Evolutionary conservation across 2,797 vertebrate species (phyloP).

Genomic region (Champsocephalus esox): DNA sequence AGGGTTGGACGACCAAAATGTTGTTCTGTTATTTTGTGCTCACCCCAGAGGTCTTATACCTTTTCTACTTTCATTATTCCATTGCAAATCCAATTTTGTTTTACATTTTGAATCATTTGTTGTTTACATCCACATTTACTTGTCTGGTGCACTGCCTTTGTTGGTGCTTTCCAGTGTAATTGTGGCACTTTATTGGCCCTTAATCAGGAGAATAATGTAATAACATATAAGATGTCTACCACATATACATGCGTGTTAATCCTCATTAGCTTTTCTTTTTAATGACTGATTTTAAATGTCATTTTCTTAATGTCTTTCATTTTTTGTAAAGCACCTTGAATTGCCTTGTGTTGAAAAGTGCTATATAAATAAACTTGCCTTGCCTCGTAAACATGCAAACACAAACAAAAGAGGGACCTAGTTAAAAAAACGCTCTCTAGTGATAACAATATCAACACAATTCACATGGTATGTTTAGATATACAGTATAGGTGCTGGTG

Average conservation of each 20-base stretch:
- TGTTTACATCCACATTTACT: neutral
- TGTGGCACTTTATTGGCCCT: neutral
- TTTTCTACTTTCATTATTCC: too few relatives aligned
- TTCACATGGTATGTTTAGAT: neutral
- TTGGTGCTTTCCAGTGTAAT: neutral
- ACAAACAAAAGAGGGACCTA: too few relatives aligned
- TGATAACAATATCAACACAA: neutral
- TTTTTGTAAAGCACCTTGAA: too few relatives aligned
- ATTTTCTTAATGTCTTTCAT: too few relatives aligned
- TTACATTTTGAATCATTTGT: neutral
- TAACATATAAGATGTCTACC: neutral
- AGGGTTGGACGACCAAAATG: neutral
- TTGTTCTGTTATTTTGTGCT: neutral
- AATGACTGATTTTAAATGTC: too few relatives aligned
- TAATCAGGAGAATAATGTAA: neutral
- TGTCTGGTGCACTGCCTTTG: neutral
- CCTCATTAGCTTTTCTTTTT: too few relatives aligned
- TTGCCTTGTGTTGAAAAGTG: too few relatives aligned
- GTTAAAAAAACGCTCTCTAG: too few relatives aligned
- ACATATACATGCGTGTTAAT: neutral
- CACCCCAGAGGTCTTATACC: neutral
- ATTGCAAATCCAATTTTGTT: neutral
- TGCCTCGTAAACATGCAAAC: neutral
- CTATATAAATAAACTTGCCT: too few relatives aligned
- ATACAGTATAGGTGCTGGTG: neutral